Evolutionary conservation across 1,140 invertebrate genomes (phyloP), one percentile per base, ranked within the genome.

Genomic region (Helicoverpa armigera): DNA sequence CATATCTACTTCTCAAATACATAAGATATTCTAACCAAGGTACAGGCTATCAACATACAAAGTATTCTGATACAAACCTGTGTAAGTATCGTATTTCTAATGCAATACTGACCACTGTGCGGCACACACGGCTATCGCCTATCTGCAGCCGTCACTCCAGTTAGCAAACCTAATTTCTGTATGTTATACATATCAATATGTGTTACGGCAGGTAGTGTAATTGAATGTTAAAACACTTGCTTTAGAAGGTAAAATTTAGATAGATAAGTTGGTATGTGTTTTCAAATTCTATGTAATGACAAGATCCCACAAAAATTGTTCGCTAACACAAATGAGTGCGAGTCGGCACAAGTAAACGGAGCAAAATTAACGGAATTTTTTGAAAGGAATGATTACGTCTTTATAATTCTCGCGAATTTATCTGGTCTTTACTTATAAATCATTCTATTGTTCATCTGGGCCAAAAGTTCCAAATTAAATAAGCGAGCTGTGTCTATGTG

Each of bases 91-190:
- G 60, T 29, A 65, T 77, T 77, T 65, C 74, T 29, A 77, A 77
- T 77, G 74, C 60, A 54, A 18, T 53, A 29, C 58, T 54, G 50
- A 23, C 74, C 31, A 35, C 31, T 29, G 73, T 29, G 2, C 9
- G 18, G 18, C 75, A 0, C 54, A 82, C 70, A 83, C 35, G 84
- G 84, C 84, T 85, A 85, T 85, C 84, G 50, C 9, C 0, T 54
- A 85, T 85, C 83, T 50, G 14, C 43, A 12, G 50, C 35, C 35
- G 74, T 85, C 80, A 83, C 65, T 75, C 72, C 65, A 56, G 48
- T 85, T 83, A 82, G 82, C 84, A 83, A 85, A 82, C 80, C 83
- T 82, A 85, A 85, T 85, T 78, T 53, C 53, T 82, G 84, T 65
- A 83, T 83, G 72, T 82, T 79, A 79, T 85, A 82, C 83, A 81